phyloP scores from a whole-genome alignment of 1,140 invertebrate species.

The Carcinoscorpius rotundicauda region DNA sequence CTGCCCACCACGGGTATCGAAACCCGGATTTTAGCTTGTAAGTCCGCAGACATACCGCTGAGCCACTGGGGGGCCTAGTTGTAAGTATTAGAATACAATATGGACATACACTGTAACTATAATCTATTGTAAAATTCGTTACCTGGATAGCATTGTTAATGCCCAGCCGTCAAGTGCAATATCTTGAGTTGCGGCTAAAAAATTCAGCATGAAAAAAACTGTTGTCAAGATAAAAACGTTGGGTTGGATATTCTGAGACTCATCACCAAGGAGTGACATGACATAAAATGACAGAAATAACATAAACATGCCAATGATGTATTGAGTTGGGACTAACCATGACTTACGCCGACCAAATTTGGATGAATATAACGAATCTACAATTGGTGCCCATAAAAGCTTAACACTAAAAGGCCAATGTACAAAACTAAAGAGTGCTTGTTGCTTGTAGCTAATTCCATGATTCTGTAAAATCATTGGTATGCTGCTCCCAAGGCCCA shows the following conservation, averaged over 20 bases:
- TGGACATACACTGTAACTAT: not conserved
- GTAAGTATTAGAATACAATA: not conserved
- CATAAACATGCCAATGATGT: conserved; percentile 59
- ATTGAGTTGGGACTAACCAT: conserved; percentile 90
- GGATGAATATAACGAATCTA: conserved; percentile 76
- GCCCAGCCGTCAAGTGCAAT: conserved; percentile 99
- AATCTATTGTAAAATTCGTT: conserved; percentile 15
- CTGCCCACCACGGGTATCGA: too few relatives aligned
- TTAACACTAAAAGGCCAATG: conserved; percentile 98
- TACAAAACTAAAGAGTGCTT: conserved; percentile 98
- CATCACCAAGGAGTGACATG: conserved; percentile 56
- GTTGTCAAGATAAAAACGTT: conserved; percentile 67
- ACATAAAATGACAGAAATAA: conserved; percentile 62
- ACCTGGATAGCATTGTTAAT: conserved; percentile 92
- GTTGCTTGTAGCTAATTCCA: conserved; percentile 75
- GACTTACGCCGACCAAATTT: conserved; percentile 87
- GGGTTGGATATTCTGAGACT: conserved; percentile 39
- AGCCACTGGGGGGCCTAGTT: too few relatives aligned
- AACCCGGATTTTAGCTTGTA: not conserved
- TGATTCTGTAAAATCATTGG: conserved; percentile 90
- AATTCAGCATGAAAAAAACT: conserved; percentile 85
- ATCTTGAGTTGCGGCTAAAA: conserved; percentile 96
- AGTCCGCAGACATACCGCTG: conserved; percentile 7
- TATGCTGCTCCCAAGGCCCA: conserved; percentile 83
- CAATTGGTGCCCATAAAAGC: conserved; percentile 93